These are phyloP conservation scores for Dugesia japonica DNA, from an alignment of 2,888 invertebrate genomes.

Conservation along the genomic window DNA sequence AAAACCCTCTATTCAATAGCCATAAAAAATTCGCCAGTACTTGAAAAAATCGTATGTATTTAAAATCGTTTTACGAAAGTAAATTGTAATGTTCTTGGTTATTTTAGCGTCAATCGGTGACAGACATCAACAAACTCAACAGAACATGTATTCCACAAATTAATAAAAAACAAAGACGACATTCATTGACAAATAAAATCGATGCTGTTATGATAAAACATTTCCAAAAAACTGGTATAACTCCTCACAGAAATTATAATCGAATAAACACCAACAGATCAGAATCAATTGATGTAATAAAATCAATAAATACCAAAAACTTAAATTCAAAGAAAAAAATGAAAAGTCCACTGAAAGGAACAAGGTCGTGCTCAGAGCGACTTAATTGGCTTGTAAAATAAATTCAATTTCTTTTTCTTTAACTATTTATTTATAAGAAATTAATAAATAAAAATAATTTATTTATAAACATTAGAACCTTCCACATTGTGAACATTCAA, in stretches of 20 bases:
- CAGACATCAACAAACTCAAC: not conserved
- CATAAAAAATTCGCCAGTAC: not conserved
- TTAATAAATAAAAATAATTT: not conserved
- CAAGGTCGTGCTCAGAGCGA: not conserved
- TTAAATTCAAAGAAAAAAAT: not conserved
- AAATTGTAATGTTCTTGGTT: too few species aligned
- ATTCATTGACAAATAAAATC: not conserved
- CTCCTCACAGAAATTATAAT: not conserved
- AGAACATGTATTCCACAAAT: not conserved
- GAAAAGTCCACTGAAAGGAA: not conserved
- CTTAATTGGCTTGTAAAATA: not conserved
- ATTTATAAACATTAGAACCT: not conserved
- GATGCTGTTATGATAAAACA: not conserved
- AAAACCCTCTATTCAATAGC: constrained; percentile 5
- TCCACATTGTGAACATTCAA: not conserved
- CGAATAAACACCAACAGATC: not conserved
- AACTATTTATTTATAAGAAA: too few species aligned
- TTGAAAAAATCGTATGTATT: not conserved
- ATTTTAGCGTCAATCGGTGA: not conserved
- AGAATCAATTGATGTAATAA: not conserved
- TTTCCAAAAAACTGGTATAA: constrained; percentile 5
- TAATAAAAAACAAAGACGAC: not conserved
- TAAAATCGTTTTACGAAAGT: too few species aligned
- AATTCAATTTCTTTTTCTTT: too few species aligned
- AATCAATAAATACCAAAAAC: not conserved